Conservation (phyloP, 2,888 invertebrate species). For the Aromia moschata region DNA sequence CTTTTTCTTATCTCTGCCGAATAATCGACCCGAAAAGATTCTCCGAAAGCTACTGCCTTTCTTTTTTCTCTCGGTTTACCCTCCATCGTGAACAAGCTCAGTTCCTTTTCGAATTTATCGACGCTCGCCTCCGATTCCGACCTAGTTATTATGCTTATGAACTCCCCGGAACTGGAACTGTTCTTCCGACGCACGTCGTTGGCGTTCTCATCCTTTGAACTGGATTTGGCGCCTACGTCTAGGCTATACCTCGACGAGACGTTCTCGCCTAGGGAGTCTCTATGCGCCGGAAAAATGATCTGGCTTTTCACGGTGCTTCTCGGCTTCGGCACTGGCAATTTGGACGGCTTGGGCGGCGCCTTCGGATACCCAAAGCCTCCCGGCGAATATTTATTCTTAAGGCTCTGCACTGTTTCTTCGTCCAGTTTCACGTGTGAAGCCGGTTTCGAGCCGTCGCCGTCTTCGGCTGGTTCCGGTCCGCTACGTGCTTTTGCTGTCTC, state of each 20-base stretch:
- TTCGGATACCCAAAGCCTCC: conserved; percentile 51
- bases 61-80: conserved; percentile 56
- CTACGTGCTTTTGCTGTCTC: too few relatives aligned
- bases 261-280: conserved; percentile 22
- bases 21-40: conserved; percentile 54
- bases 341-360: conserved; percentile 29
- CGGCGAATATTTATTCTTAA: conserved; percentile 53
- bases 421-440: conserved; percentile 22
- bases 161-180: conserved; percentile 42
- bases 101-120: conserved; percentile 52
- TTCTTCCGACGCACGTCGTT: conserved; percentile 40
- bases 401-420: conserved; percentile 32
- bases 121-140: conserved; percentile 57
- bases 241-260: conserved; percentile 34
- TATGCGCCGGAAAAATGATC: conserved; percentile 29
- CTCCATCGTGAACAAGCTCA: conserved; percentile 56
- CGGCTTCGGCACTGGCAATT: conserved; percentile 39
- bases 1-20: conserved; percentile 60
- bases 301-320: conserved; percentile 39
- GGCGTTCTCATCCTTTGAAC: conserved; percentile 49
- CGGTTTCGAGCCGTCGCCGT: conserved; percentile 22
- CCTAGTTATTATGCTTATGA: conserved; percentile 42
- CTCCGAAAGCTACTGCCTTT: conserved; percentile 56
- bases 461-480: too few relatives aligned
- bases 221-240: conserved; percentile 34